A percentile compares a stretch with the other conserved stretches of the same genome.
These are phyloP conservation scores for Pygoscelis adeliae DNA, from an alignment of 2,113 vertebrate species.

Conservation along the genomic window DNA sequence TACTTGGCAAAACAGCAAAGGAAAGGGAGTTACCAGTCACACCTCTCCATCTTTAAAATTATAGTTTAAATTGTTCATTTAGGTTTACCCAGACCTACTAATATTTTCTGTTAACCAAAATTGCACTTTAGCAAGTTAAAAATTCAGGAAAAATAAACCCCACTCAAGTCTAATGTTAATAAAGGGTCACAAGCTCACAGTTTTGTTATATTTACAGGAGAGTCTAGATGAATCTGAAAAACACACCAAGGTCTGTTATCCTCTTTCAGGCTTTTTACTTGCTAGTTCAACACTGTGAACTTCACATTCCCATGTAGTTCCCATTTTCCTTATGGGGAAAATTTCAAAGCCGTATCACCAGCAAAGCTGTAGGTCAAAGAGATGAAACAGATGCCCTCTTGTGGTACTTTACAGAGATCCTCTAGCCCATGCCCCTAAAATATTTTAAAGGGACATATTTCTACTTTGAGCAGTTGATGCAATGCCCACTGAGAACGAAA, in stretches of 20 bases:
- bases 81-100: background rate
- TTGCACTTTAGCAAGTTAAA: background rate
- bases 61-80: background rate
- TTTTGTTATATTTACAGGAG: background rate
- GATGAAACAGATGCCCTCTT: background rate
- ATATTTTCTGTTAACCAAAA: background rate
- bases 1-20: background rate
- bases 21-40: background rate
- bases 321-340: background rate
- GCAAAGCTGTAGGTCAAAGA: background rate
- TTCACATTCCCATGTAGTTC: background rate
- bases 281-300: background rate
- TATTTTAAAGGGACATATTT: background rate
- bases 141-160: background rate
- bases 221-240: background rate
- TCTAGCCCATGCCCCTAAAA: background rate
- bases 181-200: background rate
- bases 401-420: background rate
- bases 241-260: background rate
- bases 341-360: background rate
- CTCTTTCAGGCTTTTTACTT: background rate
- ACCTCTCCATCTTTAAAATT: background rate
- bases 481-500: background rate
- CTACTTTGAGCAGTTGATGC: background rate
- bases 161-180: background rate